Evolutionary conservation across 2,888 invertebrate species (phyloP).

Genomic region (Parelbella ahira): DNA sequence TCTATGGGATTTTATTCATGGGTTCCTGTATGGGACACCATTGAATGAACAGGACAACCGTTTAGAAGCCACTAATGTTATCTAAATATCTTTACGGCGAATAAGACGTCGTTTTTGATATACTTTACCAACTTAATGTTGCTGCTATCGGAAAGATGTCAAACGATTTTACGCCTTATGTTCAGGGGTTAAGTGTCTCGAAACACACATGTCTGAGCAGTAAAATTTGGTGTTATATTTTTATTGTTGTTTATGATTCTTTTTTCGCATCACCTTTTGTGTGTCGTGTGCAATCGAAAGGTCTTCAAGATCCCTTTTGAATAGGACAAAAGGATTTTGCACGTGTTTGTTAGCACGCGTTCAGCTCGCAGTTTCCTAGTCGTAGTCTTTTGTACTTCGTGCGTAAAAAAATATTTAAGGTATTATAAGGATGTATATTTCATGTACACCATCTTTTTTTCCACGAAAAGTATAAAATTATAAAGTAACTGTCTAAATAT

Average conservation of each 20-base stretch:
- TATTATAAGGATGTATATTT: no score
- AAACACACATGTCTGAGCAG: slow-evolving; percentile 7
- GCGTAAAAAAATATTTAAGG: no score
- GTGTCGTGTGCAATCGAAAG: slow-evolving; percentile 50
- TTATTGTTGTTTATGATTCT: slow-evolving; percentile 53
- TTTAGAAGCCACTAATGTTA: slow-evolving; percentile 80
- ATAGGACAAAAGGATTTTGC: slow-evolving; percentile 52
- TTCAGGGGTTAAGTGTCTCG: slow-evolving; percentile 14
- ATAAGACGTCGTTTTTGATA: slow-evolving; percentile 55
- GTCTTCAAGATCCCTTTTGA: slow-evolving; percentile 43
- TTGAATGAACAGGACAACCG: slow-evolving; percentile 59
- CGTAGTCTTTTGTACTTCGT: slow-evolving; percentile 11
- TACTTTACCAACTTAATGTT: slow-evolving; percentile 33
- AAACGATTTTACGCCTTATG: slow-evolving; percentile 26
- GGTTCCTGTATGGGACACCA: slow-evolving; percentile 41
- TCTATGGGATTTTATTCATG: slow-evolving; percentile 46
- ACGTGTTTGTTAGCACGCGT: slow-evolving; percentile 64
- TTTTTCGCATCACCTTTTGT: slow-evolving; percentile 52
- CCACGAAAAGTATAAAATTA: no score
- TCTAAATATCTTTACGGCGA: slow-evolving; percentile 66
- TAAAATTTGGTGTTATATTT: slow-evolving; percentile 35
- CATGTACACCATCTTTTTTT: no score
- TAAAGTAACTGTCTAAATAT: no score
- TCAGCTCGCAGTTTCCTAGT: slow-evolving; percentile 29
- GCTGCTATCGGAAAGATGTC: no score